These are phyloP conservation scores for Protaetia brevitarsis DNA, from an alignment of 1,140 invertebrate species.

Conservation along the genomic window DNA sequence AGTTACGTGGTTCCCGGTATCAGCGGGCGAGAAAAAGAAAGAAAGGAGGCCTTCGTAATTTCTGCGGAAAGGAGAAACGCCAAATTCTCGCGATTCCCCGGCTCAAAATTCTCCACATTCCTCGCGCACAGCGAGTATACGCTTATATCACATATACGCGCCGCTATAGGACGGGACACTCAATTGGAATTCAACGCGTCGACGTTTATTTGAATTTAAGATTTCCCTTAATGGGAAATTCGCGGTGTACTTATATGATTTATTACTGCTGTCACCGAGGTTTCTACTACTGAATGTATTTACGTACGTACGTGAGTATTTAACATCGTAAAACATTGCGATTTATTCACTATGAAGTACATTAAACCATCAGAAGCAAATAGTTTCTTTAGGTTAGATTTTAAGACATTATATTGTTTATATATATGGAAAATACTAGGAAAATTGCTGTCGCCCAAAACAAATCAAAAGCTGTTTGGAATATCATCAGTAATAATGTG, in stretches of 20 bases:
- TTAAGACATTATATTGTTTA: neutral
- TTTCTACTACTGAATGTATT: neutral
- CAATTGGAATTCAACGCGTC: neutral
- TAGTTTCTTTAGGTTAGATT: neutral
- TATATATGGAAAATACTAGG: no score
- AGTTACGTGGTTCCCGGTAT: neutral
- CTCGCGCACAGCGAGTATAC: neutral
- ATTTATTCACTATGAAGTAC: no score
- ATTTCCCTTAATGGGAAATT: conserved; percentile 15
- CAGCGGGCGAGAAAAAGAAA: neutral
- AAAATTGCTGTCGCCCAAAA: no score
- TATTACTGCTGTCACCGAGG: neutral
- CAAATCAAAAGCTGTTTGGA: no score
- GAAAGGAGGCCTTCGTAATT: neutral
- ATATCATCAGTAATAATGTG: no score
- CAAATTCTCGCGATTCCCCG: neutral
- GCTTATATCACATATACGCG: neutral
- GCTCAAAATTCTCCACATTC: neutral
- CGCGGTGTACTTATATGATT: conserved; percentile 2
- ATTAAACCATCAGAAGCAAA: neutral
- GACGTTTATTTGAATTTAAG: neutral
- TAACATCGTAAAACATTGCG: neutral
- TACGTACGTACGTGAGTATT: neutral
- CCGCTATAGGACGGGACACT: neutral
- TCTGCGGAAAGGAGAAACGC: neutral